These are phyloP conservation scores for Epinotia bilunana DNA, from an alignment of 2,888 invertebrate genomes.

Conservation along the genomic window DNA sequence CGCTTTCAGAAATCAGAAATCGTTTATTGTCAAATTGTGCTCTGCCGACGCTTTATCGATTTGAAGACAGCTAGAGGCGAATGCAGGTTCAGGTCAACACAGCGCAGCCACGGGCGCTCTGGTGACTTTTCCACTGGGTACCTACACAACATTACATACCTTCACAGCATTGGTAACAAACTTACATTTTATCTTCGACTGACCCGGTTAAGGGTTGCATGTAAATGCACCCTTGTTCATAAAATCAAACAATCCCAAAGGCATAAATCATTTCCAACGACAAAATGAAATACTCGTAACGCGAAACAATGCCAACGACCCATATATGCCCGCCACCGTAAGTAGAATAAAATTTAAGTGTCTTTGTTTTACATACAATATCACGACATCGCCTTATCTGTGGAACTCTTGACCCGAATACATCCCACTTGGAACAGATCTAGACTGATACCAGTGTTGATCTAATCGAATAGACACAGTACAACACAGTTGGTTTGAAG, in stretches of 20 bases:
- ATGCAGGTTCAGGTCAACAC: too few relatives aligned
- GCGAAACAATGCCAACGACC: conserved; percentile 29
- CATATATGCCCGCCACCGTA: conserved; percentile 51
- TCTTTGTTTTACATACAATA: conserved; percentile 70
- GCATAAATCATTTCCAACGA: conserved; percentile 6
- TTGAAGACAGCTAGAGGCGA: too few relatives aligned
- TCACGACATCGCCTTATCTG: conserved; percentile 64
- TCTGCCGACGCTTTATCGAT: too few relatives aligned
- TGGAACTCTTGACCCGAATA: conserved; percentile 66
- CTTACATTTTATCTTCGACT: too few relatives aligned
- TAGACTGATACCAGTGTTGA: conserved; percentile 7
- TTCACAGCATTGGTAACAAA: too few relatives aligned
- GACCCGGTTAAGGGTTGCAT: not conserved
- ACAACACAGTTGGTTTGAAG: not conserved
- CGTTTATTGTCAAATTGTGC: too few relatives aligned
- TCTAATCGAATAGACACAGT: conserved; percentile 15
- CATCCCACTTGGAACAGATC: conserved; percentile 48
- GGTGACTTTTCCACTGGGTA: too few relatives aligned
- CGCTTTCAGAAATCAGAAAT: too few relatives aligned
- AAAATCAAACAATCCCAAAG: conserved; percentile 2
- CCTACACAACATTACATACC: too few relatives aligned
- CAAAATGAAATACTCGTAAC: conserved; percentile 12
- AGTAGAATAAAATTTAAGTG: conserved; percentile 59
- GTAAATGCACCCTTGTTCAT: conserved; percentile 1
- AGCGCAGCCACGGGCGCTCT: too few relatives aligned